These are phyloP conservation scores for Manis crassicaudata DNA, from an alignment of 2,797 vertebrate genomes.

Conservation along the genomic window DNA sequence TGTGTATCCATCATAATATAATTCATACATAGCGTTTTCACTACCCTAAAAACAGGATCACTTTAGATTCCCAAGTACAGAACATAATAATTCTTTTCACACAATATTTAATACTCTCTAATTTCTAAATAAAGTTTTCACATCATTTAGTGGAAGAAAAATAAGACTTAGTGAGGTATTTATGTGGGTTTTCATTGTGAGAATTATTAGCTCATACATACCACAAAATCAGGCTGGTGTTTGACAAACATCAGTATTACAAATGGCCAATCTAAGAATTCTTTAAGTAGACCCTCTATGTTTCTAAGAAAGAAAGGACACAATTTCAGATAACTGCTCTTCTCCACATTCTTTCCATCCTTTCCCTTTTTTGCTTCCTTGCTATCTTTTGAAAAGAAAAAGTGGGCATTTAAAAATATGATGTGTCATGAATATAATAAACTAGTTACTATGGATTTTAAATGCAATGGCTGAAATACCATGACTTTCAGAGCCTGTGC, in stretches of 20 bases:
- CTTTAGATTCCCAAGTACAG: neutral
- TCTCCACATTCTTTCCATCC: neutral
- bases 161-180: fast-evolving
- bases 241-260: neutral
- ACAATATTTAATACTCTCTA: neutral
- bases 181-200: neutral
- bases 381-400: neutral
- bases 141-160: neutral
- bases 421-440: neutral
- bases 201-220: neutral
- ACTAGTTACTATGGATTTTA: neutral
- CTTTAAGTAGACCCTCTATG: neutral
- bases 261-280: neutral
- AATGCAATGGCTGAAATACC: neutral
- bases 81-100: neutral
- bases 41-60: neutral
- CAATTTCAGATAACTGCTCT: neutral
- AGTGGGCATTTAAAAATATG: neutral
- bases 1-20: neutral
- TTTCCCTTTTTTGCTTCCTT: neutral
- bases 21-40: neutral
- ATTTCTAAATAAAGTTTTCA: neutral
- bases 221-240: neutral
- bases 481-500: neutral
- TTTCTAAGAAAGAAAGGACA: neutral